Base-by-base conservation (phyloP, 2,888 invertebrate genomes). In the Cantharis lateralis region DNA sequence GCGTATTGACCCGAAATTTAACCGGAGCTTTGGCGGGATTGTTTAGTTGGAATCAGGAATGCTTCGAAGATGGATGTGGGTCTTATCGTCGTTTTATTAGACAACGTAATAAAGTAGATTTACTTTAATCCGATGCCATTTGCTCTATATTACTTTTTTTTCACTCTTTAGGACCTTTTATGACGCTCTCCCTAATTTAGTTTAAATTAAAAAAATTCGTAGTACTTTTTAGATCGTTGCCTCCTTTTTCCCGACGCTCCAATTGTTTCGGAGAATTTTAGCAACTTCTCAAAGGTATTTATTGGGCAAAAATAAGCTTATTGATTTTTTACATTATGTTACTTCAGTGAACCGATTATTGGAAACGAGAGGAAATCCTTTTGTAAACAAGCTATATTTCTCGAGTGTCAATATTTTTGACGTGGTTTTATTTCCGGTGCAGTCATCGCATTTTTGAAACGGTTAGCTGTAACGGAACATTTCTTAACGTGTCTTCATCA, bases 321-420 rank as follows among this genome's bases (percentile, higher is more conserved):
- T 72, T 66, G 72, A 66, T 72, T 24, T 66, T 28, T 24, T 5
- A 9, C 72, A 48, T 72, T 72, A 66, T 72, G 72, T 72, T 66
- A 66, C 72, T 63, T 24, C 66, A 20, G 15, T 61, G 71, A 72
- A 48, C 71, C 72, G 66, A 72, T 72, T 72, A 72, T 66, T 66
- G 66, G 13, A 15, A 13, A 11, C 32, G 64, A 66, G 66, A 26
- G 64, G 28, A 32, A 13, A 32, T 32, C 10, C 13, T 66, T 24
- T 71, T 62, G 75, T 75, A 75, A 75, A 75, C 71, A 71, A 71
- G 71, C 32, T 61, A 68, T 66, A 75, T 71, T 71, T 71, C 74
- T 75, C 70, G 28, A 20, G 64, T 70, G 74, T 74, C 74, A 74
- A 74, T 74, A 70, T 32, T 70, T 64, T 26, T 69, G 70, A 15